These are phyloP conservation scores for Choreutis nemorana DNA, from an alignment of 2,888 invertebrate species.

Conservation along the genomic window DNA sequence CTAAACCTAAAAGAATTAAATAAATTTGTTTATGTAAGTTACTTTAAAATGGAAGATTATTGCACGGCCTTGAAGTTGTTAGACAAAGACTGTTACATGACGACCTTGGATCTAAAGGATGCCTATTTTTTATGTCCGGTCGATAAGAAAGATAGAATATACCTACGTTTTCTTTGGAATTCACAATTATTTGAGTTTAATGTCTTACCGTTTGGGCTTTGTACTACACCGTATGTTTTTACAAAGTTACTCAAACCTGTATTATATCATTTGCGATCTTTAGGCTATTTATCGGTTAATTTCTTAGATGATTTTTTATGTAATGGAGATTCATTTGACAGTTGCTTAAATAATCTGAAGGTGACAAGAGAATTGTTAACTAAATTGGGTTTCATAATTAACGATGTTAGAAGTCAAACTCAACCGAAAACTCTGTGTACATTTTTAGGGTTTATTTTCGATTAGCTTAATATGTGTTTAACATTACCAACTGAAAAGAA, in stretches of 20 bases:
- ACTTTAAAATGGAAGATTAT: slow-evolving; percentile 8
- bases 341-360: neutral
- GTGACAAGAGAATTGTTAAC: neutral
- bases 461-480: neutral
- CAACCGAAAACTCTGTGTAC: neutral
- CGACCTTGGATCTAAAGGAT: slow-evolving; percentile 5
- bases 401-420: neutral
- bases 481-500: neutral
- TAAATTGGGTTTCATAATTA: neutral
- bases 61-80: slow-evolving; percentile 4
- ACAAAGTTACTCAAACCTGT: neutral
- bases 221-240: neutral
- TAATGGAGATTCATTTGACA: neutral
- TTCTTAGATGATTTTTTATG: neutral
- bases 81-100: slow-evolving; percentile 3
- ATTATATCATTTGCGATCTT: neutral
- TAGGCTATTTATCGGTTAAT: neutral
- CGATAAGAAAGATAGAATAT: neutral
- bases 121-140: neutral
- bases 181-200: neutral
- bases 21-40: slow-evolving; percentile 1
- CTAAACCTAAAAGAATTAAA: slow-evolving; percentile 5
- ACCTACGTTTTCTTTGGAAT: neutral
- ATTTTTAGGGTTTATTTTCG: neutral
- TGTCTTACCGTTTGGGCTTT: neutral